Evolutionary conservation across 2,888 invertebrate genomes (phyloP).

Genomic region (Drosophila mulleri): DNA sequence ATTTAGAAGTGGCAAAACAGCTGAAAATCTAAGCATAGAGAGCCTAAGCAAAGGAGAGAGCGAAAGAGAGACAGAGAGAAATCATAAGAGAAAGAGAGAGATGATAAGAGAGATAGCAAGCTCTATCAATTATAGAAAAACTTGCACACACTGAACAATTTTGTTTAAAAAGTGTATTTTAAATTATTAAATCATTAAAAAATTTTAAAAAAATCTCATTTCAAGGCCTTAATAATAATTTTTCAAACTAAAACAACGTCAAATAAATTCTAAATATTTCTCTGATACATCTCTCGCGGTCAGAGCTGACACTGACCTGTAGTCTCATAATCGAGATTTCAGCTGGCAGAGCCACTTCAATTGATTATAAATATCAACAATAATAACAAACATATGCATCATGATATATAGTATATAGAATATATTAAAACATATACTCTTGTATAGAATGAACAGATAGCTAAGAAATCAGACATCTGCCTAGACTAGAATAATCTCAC

Average conservation of each 20-base stretch:
- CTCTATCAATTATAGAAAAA: not conserved
- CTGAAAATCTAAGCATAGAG: conserved; percentile 14
- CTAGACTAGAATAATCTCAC: conserved; percentile 36
- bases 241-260: not conserved
- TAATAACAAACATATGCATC: conserved; percentile 31
- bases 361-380: conserved; percentile 52
- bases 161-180: too few species aligned
- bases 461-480: conserved; percentile 46
- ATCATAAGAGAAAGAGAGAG: not conserved
- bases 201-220: too few species aligned
- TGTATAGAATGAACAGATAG: conserved; percentile 34
- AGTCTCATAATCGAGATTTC: conserved; percentile 12
- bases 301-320: conserved; percentile 4
- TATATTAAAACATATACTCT: conserved; percentile 13
- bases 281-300: not conserved
- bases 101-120: not conserved
- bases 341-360: conserved; percentile 13
- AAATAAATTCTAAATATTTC: not conserved
- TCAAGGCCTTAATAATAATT: not conserved
- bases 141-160: too few species aligned
- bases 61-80: not conserved
- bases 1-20: conserved; percentile 24
- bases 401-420: conserved; percentile 27
- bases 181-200: too few species aligned
- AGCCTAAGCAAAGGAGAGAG: not conserved